Base-by-base conservation (phyloP, 2,888 invertebrate species). In the Pilophorus perplexus region DNA sequence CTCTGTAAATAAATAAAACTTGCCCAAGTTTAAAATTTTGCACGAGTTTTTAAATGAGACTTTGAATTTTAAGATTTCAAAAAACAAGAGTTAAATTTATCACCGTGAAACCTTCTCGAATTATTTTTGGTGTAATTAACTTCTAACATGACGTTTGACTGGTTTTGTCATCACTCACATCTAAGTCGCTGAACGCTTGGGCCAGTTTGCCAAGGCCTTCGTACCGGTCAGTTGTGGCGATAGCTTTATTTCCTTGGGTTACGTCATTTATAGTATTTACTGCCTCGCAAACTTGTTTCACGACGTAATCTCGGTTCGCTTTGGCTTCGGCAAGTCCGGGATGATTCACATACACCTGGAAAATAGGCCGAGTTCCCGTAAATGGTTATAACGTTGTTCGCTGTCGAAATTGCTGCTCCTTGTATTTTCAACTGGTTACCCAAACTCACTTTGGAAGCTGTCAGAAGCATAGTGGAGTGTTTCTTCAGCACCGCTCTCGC, bases 241-340 rank as follows among this genome's bases (percentile, higher is more conserved):
- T 22, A 12, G 2, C 38, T 38, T 38, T 22, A n/a, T 18, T 22
- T 12, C 55, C 55, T 55, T 55, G 33, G 14, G 55, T 55, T 22
- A 55, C 55, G n/a, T 55, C 38, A 23, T 55, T 55, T 55, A 55
- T 55, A 10, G 55, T 55, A 22, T 55, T 23, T 22, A 55, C 55
- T 2, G 55, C 55, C 38, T 55, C 55, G 22, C 55, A 55, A n/a
- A 55, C 55, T 33, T 55, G 55, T 20, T 55, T 55, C 8, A 55
- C 55, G 20, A 55, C 55, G 55, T 55, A 55, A 18, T 55, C 55
- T 23, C 55, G 28, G 12, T 55, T 55, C 1, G 55, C 55, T 38
- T 55, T 55, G 2, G 55, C 55, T 12, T 55, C 55, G 12, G 55
- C 55, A 12, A 55, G 14, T 22, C 38, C 55, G 10, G 55, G 55